A percentile compares a stretch with the other conserved stretches of the same genome.
Evolutionary conservation across 2,888 invertebrate species (phyloP).

Genomic region (Xestia rhomboidea): DNA sequence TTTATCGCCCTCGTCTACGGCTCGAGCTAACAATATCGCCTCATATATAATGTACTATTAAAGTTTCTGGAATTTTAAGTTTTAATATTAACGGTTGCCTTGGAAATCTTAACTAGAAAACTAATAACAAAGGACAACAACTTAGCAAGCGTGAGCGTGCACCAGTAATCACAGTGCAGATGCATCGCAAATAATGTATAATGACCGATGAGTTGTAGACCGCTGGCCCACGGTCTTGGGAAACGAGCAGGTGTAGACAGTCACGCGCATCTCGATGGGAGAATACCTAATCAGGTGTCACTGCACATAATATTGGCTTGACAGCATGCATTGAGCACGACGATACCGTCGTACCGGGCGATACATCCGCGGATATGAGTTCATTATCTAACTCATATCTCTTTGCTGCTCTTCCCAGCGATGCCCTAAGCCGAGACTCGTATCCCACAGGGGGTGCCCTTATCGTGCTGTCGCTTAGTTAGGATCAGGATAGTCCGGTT

Average conservation of each 20-base stretch:
- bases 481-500: too few relatives aligned
- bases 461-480: too few relatives aligned
- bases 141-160: neutral
- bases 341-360: neutral
- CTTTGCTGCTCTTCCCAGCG: too few relatives aligned
- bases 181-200: neutral
- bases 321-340: neutral
- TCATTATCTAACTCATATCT: too few relatives aligned
- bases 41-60: too few relatives aligned
- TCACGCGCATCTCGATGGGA: slow-evolving; percentile 9
- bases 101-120: neutral
- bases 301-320: neutral
- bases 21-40: too few relatives aligned
- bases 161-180: neutral
- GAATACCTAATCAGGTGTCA: neutral
- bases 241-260: slow-evolving; percentile 10
- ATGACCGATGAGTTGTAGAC: neutral
- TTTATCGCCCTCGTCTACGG: too few relatives aligned
- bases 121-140: neutral
- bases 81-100: neutral
- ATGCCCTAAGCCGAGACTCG: too few relatives aligned
- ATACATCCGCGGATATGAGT: neutral
- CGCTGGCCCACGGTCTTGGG: slow-evolving; percentile 8
- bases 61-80: neutral
- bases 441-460: too few relatives aligned